A percentile compares a stretch with the other conserved stretches of the same genome.
phyloP scores from a whole-genome alignment of 1,140 invertebrate species.

The Lepidurus couesii region DNA sequence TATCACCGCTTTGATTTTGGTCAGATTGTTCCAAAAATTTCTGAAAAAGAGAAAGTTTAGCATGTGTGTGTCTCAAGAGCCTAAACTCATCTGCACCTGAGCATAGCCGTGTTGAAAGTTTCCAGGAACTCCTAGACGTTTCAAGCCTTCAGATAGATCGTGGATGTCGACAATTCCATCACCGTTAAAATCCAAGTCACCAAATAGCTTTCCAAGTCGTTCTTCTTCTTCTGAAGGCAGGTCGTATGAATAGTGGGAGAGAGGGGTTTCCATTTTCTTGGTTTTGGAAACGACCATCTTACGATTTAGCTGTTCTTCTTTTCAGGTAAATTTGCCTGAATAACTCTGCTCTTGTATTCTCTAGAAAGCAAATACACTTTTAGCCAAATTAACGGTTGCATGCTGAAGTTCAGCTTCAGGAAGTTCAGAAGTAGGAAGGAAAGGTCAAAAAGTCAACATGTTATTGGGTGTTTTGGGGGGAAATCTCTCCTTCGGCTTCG shows the following conservation, averaged over 20 bases:
- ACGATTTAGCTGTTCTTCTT: not conserved
- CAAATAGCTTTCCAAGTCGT: constrained; percentile 73
- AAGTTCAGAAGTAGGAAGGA: no score
- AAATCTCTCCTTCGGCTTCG: no score
- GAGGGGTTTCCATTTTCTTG: constrained; percentile 23
- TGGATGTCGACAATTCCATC: constrained; percentile 91
- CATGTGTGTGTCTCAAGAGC: constrained; percentile 30
- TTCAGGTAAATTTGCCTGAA: not conserved
- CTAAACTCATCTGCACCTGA: constrained; percentile 68
- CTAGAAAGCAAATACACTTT: not conserved
- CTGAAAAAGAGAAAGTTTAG: constrained; percentile 48
- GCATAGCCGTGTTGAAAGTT: constrained; percentile 63
- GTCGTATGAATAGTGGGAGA: constrained; percentile 40
- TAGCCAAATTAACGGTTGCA: not conserved
- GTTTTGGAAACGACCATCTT: not conserved
- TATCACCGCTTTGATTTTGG: constrained; percentile 74
- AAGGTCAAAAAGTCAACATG: no score
- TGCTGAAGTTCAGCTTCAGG: no score
- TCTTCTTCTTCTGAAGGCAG: constrained; percentile 44
- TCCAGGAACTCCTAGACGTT: constrained; percentile 66
- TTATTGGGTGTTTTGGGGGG: no score
- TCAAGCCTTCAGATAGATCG: constrained; percentile 76
- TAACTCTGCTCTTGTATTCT: not conserved
- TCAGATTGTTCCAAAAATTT: constrained; percentile 81
- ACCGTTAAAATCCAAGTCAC: constrained; percentile 81